phyloP scores from a whole-genome alignment of 2,888 invertebrate genomes.

The Dasysyrphus tricinctus region DNA sequence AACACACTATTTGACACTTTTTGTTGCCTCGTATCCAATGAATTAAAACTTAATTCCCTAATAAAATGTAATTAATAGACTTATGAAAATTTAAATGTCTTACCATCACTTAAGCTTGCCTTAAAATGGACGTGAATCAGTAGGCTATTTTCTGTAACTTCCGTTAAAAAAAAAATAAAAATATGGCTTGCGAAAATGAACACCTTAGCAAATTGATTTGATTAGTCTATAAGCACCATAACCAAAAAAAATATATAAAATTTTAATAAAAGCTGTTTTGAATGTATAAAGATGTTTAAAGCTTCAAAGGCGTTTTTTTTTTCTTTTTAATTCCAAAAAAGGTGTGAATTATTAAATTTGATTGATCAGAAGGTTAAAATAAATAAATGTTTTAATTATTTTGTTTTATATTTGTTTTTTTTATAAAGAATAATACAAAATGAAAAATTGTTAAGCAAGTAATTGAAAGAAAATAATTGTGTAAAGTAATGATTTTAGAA shows the following conservation, averaged over 20 bases:
- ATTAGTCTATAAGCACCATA: slow-evolving; percentile 55
- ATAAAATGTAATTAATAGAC: neutral
- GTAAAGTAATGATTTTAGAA: slow-evolving; percentile 58
- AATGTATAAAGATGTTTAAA: slow-evolving; percentile 25
- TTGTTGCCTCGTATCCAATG: neutral
- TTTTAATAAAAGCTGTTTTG: slow-evolving; percentile 9
- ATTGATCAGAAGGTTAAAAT: slow-evolving; percentile 34
- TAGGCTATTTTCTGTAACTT: slow-evolving; percentile 1
- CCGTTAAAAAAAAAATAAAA: neutral
- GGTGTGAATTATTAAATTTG: slow-evolving; percentile 26
- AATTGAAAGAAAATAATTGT: slow-evolving; percentile 52
- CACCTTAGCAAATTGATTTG: slow-evolving; percentile 69
- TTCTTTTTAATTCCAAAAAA: slow-evolving; percentile 6
- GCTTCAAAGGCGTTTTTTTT: slow-evolving; percentile 23
- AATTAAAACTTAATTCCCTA: neutral
- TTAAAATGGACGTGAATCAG: slow-evolving; percentile 11
- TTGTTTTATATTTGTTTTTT: slow-evolving; percentile 8
- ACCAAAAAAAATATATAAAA: slow-evolving; percentile 35
- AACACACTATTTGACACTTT: neutral
- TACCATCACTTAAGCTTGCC: slow-evolving; percentile 26
- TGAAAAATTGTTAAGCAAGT: slow-evolving; percentile 77
- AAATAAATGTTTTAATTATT: slow-evolving; percentile 3
- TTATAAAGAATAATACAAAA: slow-evolving; percentile 76
- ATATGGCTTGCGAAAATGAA: slow-evolving; percentile 29
- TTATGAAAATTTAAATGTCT: slow-evolving; percentile 24